phyloP scores from a whole-genome alignment of 2,113 vertebrate species.

The Rhipidura dahli region DNA sequence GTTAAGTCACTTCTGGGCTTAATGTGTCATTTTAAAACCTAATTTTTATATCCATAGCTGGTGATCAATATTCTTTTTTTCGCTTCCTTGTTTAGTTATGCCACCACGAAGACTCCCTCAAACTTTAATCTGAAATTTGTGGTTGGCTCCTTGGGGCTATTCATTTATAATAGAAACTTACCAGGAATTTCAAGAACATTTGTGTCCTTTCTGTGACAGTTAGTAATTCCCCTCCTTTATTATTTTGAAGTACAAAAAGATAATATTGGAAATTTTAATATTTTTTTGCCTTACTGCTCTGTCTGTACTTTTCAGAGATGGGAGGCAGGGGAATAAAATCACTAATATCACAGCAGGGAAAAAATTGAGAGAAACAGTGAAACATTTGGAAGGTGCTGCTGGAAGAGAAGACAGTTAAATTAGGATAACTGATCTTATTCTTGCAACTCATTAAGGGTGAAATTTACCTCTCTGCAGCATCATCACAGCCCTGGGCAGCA shows the following conservation, averaged over 20 bases:
- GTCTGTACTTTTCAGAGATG: background rate
- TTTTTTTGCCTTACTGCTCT: background rate
- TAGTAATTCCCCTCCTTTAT: background rate
- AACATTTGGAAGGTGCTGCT: background rate
- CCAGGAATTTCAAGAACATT: background rate
- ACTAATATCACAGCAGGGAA: background rate
- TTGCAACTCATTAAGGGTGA: background rate
- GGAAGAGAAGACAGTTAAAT: constrained; percentile 8
- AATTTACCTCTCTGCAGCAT: background rate
- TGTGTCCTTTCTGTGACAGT: background rate
- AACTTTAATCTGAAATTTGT: background rate
- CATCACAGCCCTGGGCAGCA: background rate
- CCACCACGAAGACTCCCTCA: background rate
- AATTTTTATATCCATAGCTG: background rate
- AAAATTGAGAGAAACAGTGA: background rate
- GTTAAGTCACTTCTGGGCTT: background rate
- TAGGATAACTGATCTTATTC: constrained; percentile 27
- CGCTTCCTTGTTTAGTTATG: background rate
- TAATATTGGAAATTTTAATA: background rate
- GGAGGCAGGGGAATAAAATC: background rate
- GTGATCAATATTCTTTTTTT: background rate
- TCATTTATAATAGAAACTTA: background rate
- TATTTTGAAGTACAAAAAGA: background rate
- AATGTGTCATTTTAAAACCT: background rate
- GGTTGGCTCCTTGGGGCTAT: background rate